Base-by-base conservation (phyloP, 2,888 invertebrate species). In the Diaprepes abbreviatus region DNA sequence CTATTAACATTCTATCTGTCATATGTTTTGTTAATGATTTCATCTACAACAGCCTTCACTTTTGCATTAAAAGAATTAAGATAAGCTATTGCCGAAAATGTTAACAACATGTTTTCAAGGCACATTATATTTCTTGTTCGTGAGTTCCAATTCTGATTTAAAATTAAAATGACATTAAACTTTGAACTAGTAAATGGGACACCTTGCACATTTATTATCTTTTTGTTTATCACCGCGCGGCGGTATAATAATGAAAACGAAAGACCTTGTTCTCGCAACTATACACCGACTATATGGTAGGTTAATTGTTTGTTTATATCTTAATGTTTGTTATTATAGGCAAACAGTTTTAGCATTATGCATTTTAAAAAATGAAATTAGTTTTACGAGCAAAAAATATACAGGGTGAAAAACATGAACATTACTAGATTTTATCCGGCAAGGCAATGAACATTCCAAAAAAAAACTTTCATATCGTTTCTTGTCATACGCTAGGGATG, bases 91-190 rank as follows among this genome's bases (percentile, higher is more conserved):
- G 28, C 28, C 48, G 16, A 28, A 54, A 54, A 58, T 58, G 58
- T 58, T 43, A 58, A 43, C 58, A 58, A 58, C 58, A 57, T 57
- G 28, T 58, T 58, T 58, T 6, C 58, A 58, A 58, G 58, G 58
- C 12, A 40, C 28, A n/a, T 2, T 40, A 14, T 58, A 10, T 12
- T 19, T 21, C 10, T 24, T 10, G 43, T 14, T 58, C 55, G 36
- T 55, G 38, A 36, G 36, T 38, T 38, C 55, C 21, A 38, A 16
- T 55, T 24, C 21, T n/a, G 12, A 43, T 58, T 43, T 21, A 21
- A 31, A 58, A 24, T 43, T 28, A 24, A 28, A 40, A 28, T 58
- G 31, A 43, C 58, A 58, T 43, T 58, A 58, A 58, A 58, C 43
- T 58, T 58, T 58, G 58, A 58, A 58, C 58, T 43, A 12, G 24